phyloP scores from a whole-genome alignment of 2,113 vertebrate species.

The Xiphophorus couchianus region DNA sequence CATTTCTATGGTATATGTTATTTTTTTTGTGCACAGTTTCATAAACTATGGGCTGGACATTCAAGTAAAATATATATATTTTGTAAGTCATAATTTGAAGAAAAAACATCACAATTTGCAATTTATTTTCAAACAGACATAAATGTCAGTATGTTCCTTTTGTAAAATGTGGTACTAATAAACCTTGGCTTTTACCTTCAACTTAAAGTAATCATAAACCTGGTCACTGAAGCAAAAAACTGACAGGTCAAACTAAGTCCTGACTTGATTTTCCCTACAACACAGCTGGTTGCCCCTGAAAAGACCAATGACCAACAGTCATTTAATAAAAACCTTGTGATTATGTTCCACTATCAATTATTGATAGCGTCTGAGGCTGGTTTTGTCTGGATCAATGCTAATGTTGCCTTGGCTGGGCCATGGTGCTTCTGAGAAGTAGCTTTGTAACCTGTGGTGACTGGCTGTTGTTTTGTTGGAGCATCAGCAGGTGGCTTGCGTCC shows the following conservation, averaged over 20 bases:
- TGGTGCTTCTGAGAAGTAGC: conserved; percentile 58
- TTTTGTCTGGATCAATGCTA: conserved; percentile 73
- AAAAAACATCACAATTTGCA: not conserved
- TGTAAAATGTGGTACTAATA: not conserved
- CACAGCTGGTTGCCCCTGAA: conserved; percentile 62
- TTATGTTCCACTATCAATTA: conserved; percentile 75
- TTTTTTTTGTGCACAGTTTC: conserved; percentile 41
- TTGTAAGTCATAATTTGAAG: conserved; percentile 63
- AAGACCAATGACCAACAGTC: conserved; percentile 52
- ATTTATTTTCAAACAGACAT: not conserved
- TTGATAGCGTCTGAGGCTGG: conserved; percentile 52
- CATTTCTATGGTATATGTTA: conserved; percentile 18
- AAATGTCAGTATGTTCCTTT: not conserved
- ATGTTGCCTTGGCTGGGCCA: conserved; percentile 49
- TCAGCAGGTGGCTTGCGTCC: conserved; percentile 81
- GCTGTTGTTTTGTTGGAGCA: conserved; percentile 70
- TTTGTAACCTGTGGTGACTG: conserved; percentile 61
- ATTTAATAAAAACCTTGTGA: conserved; percentile 60
- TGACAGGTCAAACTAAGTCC: conserved; percentile 18
- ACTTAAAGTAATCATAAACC: conserved; percentile 5
- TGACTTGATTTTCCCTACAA: conserved; percentile 53
- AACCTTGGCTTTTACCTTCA: not conserved
- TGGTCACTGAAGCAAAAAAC: conserved; percentile 19
- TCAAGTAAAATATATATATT: conserved; percentile 63
- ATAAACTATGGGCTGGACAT: conserved; percentile 65